phyloP scores from a whole-genome alignment of 2,797 vertebrate genomes.

The Amblyraja radiata region DNA sequence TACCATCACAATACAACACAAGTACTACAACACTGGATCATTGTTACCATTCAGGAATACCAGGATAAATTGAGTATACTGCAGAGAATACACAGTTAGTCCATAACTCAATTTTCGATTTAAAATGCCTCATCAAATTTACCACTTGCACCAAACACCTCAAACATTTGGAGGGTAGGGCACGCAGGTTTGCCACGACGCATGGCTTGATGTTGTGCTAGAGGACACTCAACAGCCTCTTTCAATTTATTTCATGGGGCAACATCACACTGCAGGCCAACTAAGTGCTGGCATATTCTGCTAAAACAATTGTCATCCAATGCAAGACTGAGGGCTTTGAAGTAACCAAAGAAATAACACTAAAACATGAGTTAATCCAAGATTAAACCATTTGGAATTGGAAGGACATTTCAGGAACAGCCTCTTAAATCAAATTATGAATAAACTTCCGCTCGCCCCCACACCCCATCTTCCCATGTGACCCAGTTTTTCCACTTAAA shows the following conservation, averaged over 20 bases:
- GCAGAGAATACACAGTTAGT: background rate
- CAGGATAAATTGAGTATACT: background rate
- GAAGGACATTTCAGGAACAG: background rate
- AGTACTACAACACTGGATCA: constrained; percentile 36
- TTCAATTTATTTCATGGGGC: constrained; percentile 12
- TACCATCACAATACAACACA: constrained; percentile 24
- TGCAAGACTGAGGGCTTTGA: background rate
- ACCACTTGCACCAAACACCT: constrained; percentile 27
- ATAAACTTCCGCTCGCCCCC: background rate
- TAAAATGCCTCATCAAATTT: background rate
- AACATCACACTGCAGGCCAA: background rate
- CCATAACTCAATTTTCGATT: constrained; percentile 13
- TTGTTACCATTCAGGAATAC: constrained; percentile 2
- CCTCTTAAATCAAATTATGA: background rate
- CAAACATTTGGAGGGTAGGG: background rate
- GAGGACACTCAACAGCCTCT: background rate
- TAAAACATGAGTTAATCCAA: background rate
- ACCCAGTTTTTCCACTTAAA: background rate
- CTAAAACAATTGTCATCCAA: background rate
- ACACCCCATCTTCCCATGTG: background rate
- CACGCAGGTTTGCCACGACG: constrained; percentile 16
- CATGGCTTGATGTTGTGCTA: background rate
- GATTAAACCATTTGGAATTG: background rate
- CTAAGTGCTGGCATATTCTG: background rate
- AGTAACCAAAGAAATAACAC: background rate